These are phyloP conservation scores for Anagyrus pseudococci DNA, from an alignment of 2,888 invertebrate species.

Conservation along the genomic window DNA sequence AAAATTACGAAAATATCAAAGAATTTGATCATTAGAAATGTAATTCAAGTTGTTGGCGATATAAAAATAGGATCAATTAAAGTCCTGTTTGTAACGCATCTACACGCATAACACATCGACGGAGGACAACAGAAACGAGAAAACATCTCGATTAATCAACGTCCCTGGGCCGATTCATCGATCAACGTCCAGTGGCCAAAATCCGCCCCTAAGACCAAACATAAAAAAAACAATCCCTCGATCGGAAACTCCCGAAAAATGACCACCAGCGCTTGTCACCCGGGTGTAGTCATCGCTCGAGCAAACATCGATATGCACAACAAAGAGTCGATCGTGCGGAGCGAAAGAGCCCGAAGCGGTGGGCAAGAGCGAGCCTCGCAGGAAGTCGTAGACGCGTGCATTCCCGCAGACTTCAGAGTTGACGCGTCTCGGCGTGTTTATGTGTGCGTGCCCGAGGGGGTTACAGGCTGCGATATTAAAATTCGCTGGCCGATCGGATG, in stretches of 20 bases:
- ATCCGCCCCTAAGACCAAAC: not conserved
- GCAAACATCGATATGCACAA: not conserved
- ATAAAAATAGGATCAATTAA: too few relatives aligned
- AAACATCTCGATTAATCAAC: too few relatives aligned
- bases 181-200: too few relatives aligned
- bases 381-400: not conserved
- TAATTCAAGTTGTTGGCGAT: too few relatives aligned
- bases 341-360: too few relatives aligned
- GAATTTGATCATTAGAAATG: too few relatives aligned
- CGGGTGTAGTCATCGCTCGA: not conserved
- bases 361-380: too few relatives aligned
- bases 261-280: not conserved
- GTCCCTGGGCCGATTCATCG: too few relatives aligned
- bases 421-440: not conserved
- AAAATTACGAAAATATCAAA: too few relatives aligned
- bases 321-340: not conserved
- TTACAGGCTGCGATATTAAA: constrained; percentile 13
- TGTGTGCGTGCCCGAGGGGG: not conserved
- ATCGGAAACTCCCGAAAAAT: not conserved
- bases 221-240: not conserved
- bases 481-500: constrained; percentile 30
- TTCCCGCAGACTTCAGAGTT: not conserved
- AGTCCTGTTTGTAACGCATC: too few relatives aligned
- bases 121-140: too few relatives aligned
- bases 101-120: too few relatives aligned